These are phyloP conservation scores for Coboldia fuscipes DNA, from an alignment of 1,140 invertebrate genomes.

Conservation along the genomic window DNA sequence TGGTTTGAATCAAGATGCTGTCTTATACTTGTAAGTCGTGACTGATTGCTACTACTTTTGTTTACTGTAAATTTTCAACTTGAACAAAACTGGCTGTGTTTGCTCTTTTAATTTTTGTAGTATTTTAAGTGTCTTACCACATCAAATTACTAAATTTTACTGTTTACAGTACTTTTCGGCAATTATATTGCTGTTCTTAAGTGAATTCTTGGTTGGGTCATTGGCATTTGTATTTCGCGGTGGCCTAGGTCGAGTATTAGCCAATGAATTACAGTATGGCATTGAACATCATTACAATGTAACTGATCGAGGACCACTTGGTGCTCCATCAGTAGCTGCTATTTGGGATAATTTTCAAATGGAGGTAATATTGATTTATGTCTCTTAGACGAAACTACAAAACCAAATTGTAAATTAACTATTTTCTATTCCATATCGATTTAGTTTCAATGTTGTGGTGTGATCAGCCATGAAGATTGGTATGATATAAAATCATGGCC, in stretches of 20 bases:
- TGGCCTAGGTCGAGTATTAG: constrained; percentile 35
- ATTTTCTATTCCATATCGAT: constrained; percentile 8
- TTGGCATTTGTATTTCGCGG: constrained; percentile 57
- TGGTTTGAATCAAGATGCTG: constrained; percentile 61
- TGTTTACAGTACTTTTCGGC: constrained; percentile 56
- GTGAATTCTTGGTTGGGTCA: constrained; percentile 54
- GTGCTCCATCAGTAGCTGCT: constrained; percentile 32
- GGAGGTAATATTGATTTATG: constrained; percentile 25
- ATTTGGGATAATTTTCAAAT: constrained; percentile 55
- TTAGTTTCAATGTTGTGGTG: constrained; percentile 70
- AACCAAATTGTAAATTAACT: neutral
- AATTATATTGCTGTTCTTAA: constrained; percentile 56
- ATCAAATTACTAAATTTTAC: constrained; percentile 1
- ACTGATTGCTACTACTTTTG: neutral
- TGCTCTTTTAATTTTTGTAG: no score
- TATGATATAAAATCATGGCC: constrained; percentile 61
- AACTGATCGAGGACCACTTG: constrained; percentile 26
- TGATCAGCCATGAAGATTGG: constrained; percentile 64
- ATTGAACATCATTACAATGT: constrained; percentile 45
- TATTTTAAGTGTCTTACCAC: no score
- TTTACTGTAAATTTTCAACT: neutral
- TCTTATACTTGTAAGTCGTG: constrained; percentile 40
- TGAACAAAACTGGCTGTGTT: neutral
- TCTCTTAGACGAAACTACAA: neutral
- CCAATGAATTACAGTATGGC: constrained; percentile 41